These are phyloP conservation scores for Myoxocephalus aenaeus DNA, from an alignment of 2,797 vertebrate species.

Conservation along the genomic window DNA sequence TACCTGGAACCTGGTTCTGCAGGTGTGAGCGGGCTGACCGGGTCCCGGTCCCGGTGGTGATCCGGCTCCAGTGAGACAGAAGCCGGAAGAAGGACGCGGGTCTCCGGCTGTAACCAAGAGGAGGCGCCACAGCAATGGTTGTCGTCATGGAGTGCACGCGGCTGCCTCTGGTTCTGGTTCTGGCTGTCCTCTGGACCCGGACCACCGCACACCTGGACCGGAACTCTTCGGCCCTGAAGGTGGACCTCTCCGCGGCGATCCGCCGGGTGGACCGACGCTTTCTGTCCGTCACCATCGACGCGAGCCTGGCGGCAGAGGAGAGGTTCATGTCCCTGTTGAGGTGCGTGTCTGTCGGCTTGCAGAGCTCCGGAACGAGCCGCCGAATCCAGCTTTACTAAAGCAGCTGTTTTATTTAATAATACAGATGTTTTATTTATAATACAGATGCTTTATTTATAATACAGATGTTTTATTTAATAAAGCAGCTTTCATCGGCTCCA, in stretches of 20 bases:
- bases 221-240: not conserved
- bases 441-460: no score
- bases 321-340: constrained; percentile 88
- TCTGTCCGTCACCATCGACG: constrained; percentile 92
- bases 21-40: no score
- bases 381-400: no score
- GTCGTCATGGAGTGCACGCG: constrained; percentile 45
- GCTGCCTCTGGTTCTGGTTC: not conserved
- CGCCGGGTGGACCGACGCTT: constrained; percentile 84
- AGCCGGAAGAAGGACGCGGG: no score
- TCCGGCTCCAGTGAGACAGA: no score
- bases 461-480: no score
- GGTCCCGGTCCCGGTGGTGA: no score
- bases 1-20: no score
- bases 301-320: constrained; percentile 87
- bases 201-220: not conserved
- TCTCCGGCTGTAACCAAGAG: no score
- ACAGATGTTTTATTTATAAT: not conserved
- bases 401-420: not conserved
- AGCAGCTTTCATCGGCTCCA: no score
- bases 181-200: not conserved
- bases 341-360: constrained; percentile 63
- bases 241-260: constrained; percentile 53
- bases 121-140: not conserved
- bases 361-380: no score